Evolutionary conservation across 1,140 invertebrate genomes (phyloP).

Genomic region (Holcopasites calliopsidis): DNA sequence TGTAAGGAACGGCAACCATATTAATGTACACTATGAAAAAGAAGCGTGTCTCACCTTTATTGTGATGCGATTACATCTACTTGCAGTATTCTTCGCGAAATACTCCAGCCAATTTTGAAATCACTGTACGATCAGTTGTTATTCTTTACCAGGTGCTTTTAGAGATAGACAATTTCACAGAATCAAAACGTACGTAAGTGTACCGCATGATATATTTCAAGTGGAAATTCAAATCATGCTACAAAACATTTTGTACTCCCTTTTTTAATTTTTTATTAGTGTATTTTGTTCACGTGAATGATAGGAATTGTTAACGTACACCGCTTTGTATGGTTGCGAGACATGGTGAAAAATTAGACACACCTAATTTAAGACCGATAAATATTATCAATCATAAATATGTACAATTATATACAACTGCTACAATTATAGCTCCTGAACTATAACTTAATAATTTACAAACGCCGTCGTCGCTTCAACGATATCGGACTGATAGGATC

Average conservation of each 20-base stretch:
- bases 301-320: too few relatives aligned
- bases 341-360: background rate
- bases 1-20: background rate
- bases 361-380: too few relatives aligned
- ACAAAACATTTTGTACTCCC: background rate
- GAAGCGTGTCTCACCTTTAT: background rate
- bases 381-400: background rate
- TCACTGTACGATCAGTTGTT: too few relatives aligned
- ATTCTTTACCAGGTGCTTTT: background rate
- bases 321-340: background rate
- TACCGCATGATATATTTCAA: background rate
- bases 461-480: constrained; percentile 47
- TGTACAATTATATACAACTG: background rate
- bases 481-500: constrained; percentile 31
- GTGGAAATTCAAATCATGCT: background rate
- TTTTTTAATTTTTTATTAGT: background rate
- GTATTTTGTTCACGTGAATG: background rate
- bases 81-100: too few relatives aligned
- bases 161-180: background rate
- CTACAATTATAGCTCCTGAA: background rate
- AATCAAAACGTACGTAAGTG: background rate
- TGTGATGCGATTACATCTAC: background rate
- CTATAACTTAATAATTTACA: background rate
- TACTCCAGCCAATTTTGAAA: too few relatives aligned
- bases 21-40: constrained; percentile 8